phyloP scores from a whole-genome alignment of 2,888 invertebrate genomes.

The Sesamia inferens region DNA sequence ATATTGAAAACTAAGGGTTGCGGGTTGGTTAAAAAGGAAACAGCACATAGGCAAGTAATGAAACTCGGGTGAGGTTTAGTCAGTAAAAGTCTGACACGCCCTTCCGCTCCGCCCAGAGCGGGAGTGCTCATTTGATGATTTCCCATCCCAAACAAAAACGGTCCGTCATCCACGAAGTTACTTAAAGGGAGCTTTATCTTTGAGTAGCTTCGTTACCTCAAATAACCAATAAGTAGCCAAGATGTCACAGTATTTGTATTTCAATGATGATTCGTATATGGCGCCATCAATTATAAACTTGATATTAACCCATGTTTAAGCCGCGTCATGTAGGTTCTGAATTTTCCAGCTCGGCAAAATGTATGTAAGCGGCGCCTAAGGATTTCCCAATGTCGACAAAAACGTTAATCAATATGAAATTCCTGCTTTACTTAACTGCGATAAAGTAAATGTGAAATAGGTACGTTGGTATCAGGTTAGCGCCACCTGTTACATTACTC shows the following conservation, averaged over 20 bases:
- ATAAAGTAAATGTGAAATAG: constrained; percentile 21
- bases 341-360: background rate
- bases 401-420: constrained; percentile 30
- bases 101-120: too few relatives aligned
- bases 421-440: background rate
- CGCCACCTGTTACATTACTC: constrained; percentile 31
- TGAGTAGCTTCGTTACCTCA: too few relatives aligned
- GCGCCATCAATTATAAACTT: background rate
- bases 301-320: background rate
- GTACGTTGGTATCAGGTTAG: constrained; percentile 7
- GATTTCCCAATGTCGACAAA: constrained; percentile 2
- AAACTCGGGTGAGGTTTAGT: too few relatives aligned
- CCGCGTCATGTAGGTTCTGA: background rate
- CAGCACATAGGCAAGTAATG: too few relatives aligned
- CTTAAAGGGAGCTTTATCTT: background rate
- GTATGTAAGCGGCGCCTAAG: background rate
- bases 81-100: too few relatives aligned
- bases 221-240: background rate
- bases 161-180: background rate
- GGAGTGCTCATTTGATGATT: too few relatives aligned
- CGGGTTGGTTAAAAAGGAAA: too few relatives aligned
- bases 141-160: too few relatives aligned
- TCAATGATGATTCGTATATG: background rate
- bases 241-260: background rate
- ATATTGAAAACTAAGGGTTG: too few relatives aligned